Evolutionary conservation across 2,113 vertebrate genomes (phyloP).

Genomic region (Promerops cafer): DNA sequence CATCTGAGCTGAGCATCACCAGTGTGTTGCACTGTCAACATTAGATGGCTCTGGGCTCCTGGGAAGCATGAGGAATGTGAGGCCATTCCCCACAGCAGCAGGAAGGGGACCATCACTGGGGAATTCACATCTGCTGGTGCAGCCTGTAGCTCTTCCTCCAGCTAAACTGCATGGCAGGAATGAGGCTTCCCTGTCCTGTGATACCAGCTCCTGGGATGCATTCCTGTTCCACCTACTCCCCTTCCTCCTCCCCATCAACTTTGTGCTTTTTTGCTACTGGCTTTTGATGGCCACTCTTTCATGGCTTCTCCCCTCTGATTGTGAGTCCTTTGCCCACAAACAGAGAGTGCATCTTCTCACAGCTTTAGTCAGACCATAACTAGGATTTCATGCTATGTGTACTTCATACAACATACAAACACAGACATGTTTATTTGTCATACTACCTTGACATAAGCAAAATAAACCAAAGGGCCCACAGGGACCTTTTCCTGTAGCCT

Average conservation of each 20-base stretch:
- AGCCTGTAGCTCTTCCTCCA: accelerated
- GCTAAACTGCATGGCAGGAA: accelerated
- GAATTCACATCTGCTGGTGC: neutral
- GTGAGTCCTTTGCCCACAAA: neutral
- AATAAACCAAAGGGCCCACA: neutral
- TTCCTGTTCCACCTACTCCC: neutral
- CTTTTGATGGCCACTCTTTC: neutral
- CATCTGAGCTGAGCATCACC: neutral
- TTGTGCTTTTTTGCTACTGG: neutral
- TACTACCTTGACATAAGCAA: neutral
- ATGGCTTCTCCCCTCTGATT: neutral
- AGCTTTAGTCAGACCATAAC: neutral
- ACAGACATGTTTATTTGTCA: neutral
- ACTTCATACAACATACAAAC: neutral
- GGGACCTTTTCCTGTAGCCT: neutral
- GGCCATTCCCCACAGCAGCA: accelerated
- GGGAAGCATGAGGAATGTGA: neutral
- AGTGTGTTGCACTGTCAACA: neutral
- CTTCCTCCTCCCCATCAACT: neutral
- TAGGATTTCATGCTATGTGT: neutral
- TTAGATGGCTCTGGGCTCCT: neutral
- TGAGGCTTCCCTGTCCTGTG: neutral
- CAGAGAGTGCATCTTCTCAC: neutral
- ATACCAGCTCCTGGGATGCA: neutral
- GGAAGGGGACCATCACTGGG: neutral